Evolutionary conservation across 2,113 vertebrate species (phyloP).

Genomic region (Periophthalmodon schlosseri): DNA sequence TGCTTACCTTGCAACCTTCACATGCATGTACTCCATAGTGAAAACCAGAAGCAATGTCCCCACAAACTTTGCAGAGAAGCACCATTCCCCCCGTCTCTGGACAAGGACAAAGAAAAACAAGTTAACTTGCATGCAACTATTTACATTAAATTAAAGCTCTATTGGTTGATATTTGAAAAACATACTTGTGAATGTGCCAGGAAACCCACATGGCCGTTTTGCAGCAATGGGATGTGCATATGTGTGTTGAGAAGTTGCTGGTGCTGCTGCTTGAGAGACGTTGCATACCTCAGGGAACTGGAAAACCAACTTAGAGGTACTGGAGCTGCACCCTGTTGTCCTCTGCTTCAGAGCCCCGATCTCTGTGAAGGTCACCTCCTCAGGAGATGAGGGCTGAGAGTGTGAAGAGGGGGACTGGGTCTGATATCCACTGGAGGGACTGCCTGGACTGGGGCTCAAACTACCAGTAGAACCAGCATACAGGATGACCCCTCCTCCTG

Average conservation of each 20-base stretch:
- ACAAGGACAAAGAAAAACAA: conserved; percentile 7
- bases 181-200: conserved; percentile 79
- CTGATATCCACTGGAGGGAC: conserved; percentile 82
- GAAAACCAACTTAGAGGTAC: conserved; percentile 77
- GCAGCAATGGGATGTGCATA: conserved; percentile 69
- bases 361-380: conserved; percentile 80
- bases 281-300: conserved; percentile 79
- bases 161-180: background rate
- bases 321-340: conserved; percentile 38
- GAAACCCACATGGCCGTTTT: conserved; percentile 73
- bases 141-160: background rate
- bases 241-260: conserved; percentile 61
- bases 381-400: conserved; percentile 82
- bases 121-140: conserved; percentile 10
- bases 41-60: conserved; percentile 83
- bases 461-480: conserved; percentile 78
- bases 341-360: conserved; percentile 71
- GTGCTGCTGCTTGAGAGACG: conserved; percentile 41
- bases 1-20: conserved; percentile 81
- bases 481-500: conserved; percentile 75
- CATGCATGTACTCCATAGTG: conserved; percentile 85
- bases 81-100: conserved; percentile 82
- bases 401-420: conserved; percentile 79
- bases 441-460: conserved; percentile 77
- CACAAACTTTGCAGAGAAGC: conserved; percentile 83